Conservation (phyloP, 2,888 invertebrate genomes). For the Rapana venosa region DNA sequence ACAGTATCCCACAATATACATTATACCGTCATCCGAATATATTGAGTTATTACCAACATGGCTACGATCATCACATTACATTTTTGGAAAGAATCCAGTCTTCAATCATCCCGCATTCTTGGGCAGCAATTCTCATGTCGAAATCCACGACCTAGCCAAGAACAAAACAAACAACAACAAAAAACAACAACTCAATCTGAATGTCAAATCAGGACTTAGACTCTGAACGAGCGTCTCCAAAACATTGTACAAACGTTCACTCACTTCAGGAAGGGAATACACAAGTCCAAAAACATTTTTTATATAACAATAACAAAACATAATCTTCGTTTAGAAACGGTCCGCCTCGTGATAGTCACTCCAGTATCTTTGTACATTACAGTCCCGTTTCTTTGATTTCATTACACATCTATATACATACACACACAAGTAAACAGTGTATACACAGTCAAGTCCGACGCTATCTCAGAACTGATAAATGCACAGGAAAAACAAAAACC, state of each 20-base stretch:
- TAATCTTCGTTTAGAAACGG: not conserved
- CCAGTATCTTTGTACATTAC: not conserved
- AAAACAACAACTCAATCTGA: not conserved
- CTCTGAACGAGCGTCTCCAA: too few species aligned
- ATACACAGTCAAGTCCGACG: not conserved
- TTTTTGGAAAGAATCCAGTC: not conserved
- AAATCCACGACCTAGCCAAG: not conserved
- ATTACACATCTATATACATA: not conserved
- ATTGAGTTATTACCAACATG: not conserved
- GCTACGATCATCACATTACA: not conserved
- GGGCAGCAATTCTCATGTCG: not conserved
- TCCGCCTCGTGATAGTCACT: not conserved
- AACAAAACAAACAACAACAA: not conserved
- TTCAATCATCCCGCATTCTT: not conserved
- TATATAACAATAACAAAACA: not conserved
- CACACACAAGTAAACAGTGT: not conserved
- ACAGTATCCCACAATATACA: too few species aligned
- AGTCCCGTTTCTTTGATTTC: not conserved
- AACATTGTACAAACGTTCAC: not conserved
- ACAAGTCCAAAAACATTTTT: not conserved
- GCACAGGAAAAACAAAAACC: not conserved
- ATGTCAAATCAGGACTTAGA: not conserved
- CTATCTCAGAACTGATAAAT: constrained; percentile 9
- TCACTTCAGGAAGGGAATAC: not conserved
- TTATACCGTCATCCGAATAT: not conserved